A percentile compares a stretch with the other conserved stretches of the same genome.
phyloP scores from a whole-genome alignment of 2,113 vertebrate species.

The Piaya cayana region DNA sequence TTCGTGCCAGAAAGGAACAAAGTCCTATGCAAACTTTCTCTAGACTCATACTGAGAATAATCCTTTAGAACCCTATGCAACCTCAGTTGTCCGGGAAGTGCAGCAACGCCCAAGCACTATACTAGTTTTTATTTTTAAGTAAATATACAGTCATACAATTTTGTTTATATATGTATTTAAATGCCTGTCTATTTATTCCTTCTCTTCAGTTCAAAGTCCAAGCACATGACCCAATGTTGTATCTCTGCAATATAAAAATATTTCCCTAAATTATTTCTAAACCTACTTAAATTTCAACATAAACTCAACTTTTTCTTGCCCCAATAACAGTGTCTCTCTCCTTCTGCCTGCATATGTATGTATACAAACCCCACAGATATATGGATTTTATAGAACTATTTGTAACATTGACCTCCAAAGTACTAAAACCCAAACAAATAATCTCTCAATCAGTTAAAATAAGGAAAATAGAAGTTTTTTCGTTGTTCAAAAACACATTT shows the following conservation, averaged over 20 bases:
- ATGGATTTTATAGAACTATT: background rate
- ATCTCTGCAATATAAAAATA: background rate
- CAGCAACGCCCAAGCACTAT: background rate
- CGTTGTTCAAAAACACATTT: background rate
- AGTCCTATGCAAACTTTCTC: slow-evolving; percentile 10
- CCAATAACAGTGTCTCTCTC: background rate
- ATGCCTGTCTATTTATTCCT: background rate
- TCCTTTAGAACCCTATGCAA: background rate
- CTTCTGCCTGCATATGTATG: too few species aligned
- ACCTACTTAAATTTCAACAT: background rate
- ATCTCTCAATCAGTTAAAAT: background rate
- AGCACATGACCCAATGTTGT: background rate
- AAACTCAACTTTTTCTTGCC: background rate
- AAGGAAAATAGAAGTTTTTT: background rate
- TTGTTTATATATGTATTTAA: slow-evolving; percentile 2
- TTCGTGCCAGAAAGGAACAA: background rate
- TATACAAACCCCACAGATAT: background rate
- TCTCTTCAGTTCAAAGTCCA: background rate
- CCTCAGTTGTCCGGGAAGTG: background rate
- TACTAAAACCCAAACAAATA: background rate
- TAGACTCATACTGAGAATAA: background rate
- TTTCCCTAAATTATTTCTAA: background rate
- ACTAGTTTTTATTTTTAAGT: background rate
- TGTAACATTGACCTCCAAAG: background rate
- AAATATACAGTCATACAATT: background rate